Base-by-base conservation (phyloP, 2,888 invertebrate species). In the Acronicta alni region DNA sequence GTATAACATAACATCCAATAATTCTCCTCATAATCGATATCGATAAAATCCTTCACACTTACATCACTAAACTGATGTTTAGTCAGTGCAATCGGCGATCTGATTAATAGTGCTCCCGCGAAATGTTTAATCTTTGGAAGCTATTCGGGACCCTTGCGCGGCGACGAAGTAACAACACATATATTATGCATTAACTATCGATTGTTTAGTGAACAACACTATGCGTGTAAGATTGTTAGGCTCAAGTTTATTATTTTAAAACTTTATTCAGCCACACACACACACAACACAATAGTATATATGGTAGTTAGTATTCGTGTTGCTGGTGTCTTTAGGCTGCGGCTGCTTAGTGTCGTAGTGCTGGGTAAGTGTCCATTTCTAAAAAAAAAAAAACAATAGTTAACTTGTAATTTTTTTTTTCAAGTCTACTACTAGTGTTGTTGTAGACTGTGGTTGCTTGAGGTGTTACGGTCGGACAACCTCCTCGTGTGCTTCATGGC, bases 31-130 rank as follows among this genome's bases (percentile, higher is more conserved):
- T 26, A 32, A 20, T 57, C 79, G 79, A 80, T 80, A 82, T 88
- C 87, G 85, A 87, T 77, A 70, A 59, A 65, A 41, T 26, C 1
- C 8, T 8, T 10, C 14, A 12, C 9, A n/a, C 7, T 8, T 23
- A 47, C 87, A 81, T 67, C 87, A 57, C 86, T 82, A 82, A 67
- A 69, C 73, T 75, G 81, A 84, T 92, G 90, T 91, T 92, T 92
- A 92, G 92, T 90, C 88, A 90, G 89, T 92, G 93, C 93, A 93
- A 94, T 93, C 93, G 91, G 89, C 93, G 89, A 94, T 93, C 93
- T 94, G 94, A 94, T 94, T 93, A 94, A 94, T 94, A 93, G 93
- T 90, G 86, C 81, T 89, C 83, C 83, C 86, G 89, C 87, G 90
- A 91, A 92, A 93, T 93, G 93, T 93, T 93, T 93, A 94, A 94